A percentile compares a stretch with the other conserved stretches of the same genome.
Evolutionary conservation across 2,113 vertebrate genomes (phyloP).

Genomic region (Felis chaus): DNA sequence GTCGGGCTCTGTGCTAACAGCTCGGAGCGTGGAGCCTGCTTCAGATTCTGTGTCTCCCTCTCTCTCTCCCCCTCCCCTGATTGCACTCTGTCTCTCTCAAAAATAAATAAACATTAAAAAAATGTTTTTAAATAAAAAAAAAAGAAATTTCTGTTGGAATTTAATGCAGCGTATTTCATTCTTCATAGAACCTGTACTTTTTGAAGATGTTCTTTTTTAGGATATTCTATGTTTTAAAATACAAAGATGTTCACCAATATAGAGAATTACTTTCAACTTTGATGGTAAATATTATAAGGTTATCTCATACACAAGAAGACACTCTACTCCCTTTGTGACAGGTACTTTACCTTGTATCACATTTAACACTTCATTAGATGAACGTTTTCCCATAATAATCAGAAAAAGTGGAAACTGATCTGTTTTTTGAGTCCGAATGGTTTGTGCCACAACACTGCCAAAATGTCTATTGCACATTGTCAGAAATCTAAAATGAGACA

Average conservation of each 20-base stretch:
- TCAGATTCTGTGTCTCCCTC: too few relatives aligned
- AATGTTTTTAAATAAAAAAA: too few relatives aligned
- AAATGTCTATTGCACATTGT: constrained; percentile 98
- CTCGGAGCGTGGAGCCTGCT: too few relatives aligned
- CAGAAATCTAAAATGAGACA: constrained; percentile 89
- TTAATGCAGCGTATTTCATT: constrained; percentile 35
- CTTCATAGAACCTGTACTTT: constrained; percentile 1
- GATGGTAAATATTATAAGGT: constrained; percentile 33
- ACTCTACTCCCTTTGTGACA: constrained; percentile 3
- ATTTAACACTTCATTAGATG: constrained; percentile 99
- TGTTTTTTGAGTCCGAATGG: constrained; percentile 97
- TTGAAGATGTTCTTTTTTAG: constrained; percentile 43
- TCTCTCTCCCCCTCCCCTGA: too few relatives aligned
- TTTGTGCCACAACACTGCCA: constrained; percentile 97
- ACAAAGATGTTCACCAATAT: constrained; percentile 6
- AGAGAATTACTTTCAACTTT: constrained; percentile 12
- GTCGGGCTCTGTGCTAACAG: too few relatives aligned
- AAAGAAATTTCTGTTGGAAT: constrained; percentile 23
- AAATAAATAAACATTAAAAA: too few relatives aligned
- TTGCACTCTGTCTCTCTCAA: too few relatives aligned
- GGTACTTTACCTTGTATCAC: constrained; percentile 96
- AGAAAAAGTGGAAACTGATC: constrained; percentile 99
- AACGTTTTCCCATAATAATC: constrained; percentile 98
- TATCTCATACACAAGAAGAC: not conserved
- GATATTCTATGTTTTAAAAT: constrained; percentile 44